Percentiles rank a stretch among this genome's conserved stretches.
phyloP scores from a whole-genome alignment of 2,888 invertebrate species.

The Synergus itoensis region DNA sequence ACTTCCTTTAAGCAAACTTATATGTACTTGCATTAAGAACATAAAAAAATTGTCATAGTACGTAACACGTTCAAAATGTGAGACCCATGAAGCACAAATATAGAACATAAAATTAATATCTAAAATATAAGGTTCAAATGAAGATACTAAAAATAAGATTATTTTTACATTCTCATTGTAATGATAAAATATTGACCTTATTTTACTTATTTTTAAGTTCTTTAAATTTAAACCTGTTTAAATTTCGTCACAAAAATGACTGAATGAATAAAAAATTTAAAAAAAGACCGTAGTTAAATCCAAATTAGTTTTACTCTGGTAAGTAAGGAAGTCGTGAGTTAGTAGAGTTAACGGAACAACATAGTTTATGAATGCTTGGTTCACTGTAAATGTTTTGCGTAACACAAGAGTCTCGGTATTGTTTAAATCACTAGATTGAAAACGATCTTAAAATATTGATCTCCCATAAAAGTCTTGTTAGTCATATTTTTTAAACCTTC shows the following conservation, averaged over 20 bases:
- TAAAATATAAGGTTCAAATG: no score
- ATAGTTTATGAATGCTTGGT: conserved; percentile 24
- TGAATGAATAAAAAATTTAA: background rate
- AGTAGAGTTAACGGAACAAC: conserved; percentile 33
- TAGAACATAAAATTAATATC: no score
- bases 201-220: no score
- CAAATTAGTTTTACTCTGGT: conserved; percentile 26
- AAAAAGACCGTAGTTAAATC: background rate
- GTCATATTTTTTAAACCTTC: background rate
- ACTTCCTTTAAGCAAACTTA: no score
- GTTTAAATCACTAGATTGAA: background rate
- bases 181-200: no score
- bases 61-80: no score
- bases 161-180: no score
- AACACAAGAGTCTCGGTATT: background rate
- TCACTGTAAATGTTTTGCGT: conserved; percentile 1
- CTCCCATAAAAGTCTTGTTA: background rate
- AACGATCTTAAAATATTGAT: background rate
- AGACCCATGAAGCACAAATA: no score
- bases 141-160: no score
- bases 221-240: background rate
- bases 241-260: background rate
- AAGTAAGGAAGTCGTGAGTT: conserved; percentile 32
- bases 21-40: no score
- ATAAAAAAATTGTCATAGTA: no score